Base-by-base conservation (phyloP, 1,140 invertebrate species). In the Copidosoma floridanum region DNA sequence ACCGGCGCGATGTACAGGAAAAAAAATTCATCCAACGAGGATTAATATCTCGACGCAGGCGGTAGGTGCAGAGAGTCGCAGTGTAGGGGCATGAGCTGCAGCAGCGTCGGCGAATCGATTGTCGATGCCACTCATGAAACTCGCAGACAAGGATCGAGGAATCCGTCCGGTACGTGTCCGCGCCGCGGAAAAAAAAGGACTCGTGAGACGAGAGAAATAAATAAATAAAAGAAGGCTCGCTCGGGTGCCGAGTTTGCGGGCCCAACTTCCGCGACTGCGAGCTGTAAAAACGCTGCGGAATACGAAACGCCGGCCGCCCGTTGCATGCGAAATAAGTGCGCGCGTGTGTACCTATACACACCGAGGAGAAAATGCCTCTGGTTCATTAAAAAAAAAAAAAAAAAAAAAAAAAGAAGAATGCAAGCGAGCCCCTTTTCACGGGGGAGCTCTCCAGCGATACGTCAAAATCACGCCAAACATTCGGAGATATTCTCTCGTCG, bases 391-490 rank as follows among this genome's bases (percentile, higher is more conserved):
- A n/a, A n/a, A n/a, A n/a, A n/a, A n/a, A n/a, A n/a, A n/a, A n/a
- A n/a, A n/a, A 47, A 16, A 27, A 29, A 14, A 48, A 40, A 40
- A 27, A 46, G 21, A 50, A 61, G 46, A 56, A 61, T 55, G 59
- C 46, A 10, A 21, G 18, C 18, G 24, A n/a, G n/a, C n/a, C n/a
- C n/a, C 41, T 53, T 23, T 44, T 61, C 43, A 51, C 52, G 37
- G 37, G 38, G 52, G n/a, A n/a, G 51, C 60, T 57, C n/a, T n/a
- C n/a, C n/a, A 57, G 57, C 53, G 44, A 62, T 62, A 52, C 60
- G 60, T 62, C 60, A 62, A 62, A 56, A 57, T 62, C 44, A 57
- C 60, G 60, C 60, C 60, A 44, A 61, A 61, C 46, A 55, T 55
- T 55, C 59, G 40, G 18, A 55, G 59, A 55, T 47, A 61, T 54